phyloP scores from a whole-genome alignment of 92 coral and sea anemone species.

The Phenganax subtilis region DNA sequence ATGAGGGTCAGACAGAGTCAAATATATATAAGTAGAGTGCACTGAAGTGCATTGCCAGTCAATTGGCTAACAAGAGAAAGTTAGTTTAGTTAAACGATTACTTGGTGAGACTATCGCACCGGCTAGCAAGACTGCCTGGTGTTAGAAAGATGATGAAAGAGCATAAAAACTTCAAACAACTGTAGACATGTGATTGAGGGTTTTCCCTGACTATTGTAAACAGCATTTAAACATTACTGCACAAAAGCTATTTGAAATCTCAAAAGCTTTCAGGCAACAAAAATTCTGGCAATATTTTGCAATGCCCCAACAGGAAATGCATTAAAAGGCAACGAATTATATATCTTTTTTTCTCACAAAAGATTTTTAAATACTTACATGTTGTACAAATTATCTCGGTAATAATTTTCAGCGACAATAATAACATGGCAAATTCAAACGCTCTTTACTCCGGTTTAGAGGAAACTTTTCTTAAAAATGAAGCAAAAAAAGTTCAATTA shows the following conservation, averaged over 20 bases:
- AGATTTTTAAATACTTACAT: not conserved
- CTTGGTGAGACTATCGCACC: too few species aligned
- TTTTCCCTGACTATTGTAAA: too few species aligned
- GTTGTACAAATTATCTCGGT: not conserved
- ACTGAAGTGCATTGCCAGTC: too few species aligned
- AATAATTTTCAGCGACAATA: not conserved
- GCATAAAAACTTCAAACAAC: too few species aligned
- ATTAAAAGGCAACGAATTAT: not conserved
- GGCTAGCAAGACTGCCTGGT: too few species aligned
- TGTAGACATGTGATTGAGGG: too few species aligned
- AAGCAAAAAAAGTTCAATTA: not conserved
- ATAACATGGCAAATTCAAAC: not conserved
- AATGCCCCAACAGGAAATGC: slow-evolving; percentile 3
- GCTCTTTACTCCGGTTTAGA: not conserved
- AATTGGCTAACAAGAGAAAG: too few species aligned
- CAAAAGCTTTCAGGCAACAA: not conserved
- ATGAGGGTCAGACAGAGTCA: too few species aligned
- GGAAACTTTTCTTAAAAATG: not conserved
- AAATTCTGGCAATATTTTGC: not conserved
- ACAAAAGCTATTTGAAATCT: not conserved
- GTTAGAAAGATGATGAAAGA: too few species aligned
- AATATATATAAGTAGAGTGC: too few species aligned
- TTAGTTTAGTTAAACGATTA: too few species aligned
- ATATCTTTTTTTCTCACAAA: not conserved
- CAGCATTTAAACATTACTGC: not conserved